phyloP scores from a whole-genome alignment of 2,797 vertebrate genomes.

The Pipistrellus nathusii region DNA sequence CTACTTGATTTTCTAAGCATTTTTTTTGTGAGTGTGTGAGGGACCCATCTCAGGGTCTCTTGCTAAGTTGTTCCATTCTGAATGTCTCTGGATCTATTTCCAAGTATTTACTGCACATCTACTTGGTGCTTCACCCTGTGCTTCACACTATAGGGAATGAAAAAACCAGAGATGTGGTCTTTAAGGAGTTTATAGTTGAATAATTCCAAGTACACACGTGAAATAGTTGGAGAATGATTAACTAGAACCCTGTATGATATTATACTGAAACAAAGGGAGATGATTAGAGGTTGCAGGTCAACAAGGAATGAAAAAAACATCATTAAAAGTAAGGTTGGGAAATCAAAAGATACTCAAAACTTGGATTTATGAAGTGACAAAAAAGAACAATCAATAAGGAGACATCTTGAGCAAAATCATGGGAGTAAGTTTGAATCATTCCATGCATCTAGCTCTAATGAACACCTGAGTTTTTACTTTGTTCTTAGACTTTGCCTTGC shows the following conservation, averaged over 20 bases:
- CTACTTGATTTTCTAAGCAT: slow-evolving; percentile 7
- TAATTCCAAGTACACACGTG: not conserved
- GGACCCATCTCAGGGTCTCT: not conserved
- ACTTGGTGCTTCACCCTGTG: not conserved
- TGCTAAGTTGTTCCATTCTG: not conserved
- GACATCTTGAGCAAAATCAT: not conserved
- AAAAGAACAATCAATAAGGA: not conserved
- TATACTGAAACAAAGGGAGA: slow-evolving; percentile 1
- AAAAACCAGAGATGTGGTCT: not conserved
- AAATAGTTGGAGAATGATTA: not conserved
- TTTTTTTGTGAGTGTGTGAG: not conserved
- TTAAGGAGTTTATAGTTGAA: not conserved
- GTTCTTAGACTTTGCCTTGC: not conserved
- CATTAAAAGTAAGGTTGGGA: not conserved
- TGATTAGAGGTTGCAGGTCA: not conserved
- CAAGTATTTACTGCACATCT: not conserved
- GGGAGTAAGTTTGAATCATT: not conserved
- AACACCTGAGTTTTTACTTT: not conserved
- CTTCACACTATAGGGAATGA: not conserved
- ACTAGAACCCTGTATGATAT: not conserved
- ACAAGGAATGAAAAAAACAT: not conserved
- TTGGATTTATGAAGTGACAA: not conserved
- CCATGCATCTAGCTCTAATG: not conserved
- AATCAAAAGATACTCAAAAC: slow-evolving; percentile 4
- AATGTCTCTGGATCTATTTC: slow-evolving; percentile 7